Evolutionary conservation across 2,113 vertebrate genomes (phyloP).

Genomic region (Eleginops maclovinus): DNA sequence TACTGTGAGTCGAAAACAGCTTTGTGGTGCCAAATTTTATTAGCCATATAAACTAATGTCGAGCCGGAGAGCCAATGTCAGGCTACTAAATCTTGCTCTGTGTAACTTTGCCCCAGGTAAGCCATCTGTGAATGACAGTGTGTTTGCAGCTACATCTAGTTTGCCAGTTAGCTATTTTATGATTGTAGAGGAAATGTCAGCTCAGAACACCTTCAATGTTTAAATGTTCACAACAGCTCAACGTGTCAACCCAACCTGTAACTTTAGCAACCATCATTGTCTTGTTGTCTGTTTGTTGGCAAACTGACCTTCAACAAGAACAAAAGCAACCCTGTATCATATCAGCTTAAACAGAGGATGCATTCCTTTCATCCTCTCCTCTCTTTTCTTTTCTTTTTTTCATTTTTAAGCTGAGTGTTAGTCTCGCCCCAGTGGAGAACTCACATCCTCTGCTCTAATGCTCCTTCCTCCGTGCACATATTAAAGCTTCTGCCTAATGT

Average conservation of each 20-base stretch:
- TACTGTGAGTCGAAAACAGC: constrained; percentile 31
- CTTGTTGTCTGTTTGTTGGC: constrained; percentile 10
- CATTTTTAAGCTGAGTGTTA: constrained; percentile 34
- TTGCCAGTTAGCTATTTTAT: constrained; percentile 57
- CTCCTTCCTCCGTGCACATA: constrained; percentile 32
- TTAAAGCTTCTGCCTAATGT: constrained; percentile 54
- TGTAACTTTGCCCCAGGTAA: constrained; percentile 71
- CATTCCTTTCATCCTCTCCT: constrained; percentile 12
- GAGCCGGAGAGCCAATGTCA: constrained; percentile 70
- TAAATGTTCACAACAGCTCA: constrained; percentile 29
- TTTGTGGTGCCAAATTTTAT: constrained; percentile 53
- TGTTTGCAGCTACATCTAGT: constrained; percentile 49
- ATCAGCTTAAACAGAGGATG: constrained; percentile 37
- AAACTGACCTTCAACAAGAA: constrained; percentile 50
- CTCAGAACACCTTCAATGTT: constrained; percentile 16
- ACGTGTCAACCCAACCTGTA: constrained; percentile 12
- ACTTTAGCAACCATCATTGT: constrained; percentile 4
- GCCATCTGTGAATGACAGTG: constrained; percentile 70
- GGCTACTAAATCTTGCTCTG: constrained; percentile 71
- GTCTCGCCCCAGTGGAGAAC: constrained; percentile 27
- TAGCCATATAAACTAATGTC: constrained; percentile 74
- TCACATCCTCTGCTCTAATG: constrained; percentile 47
- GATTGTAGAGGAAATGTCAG: constrained; percentile 31
- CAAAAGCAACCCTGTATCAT: constrained; percentile 36
- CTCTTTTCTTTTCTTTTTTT: neutral